phyloP scores from a whole-genome alignment of 2,113 vertebrate species.

The Manacus vitellinus region DNA sequence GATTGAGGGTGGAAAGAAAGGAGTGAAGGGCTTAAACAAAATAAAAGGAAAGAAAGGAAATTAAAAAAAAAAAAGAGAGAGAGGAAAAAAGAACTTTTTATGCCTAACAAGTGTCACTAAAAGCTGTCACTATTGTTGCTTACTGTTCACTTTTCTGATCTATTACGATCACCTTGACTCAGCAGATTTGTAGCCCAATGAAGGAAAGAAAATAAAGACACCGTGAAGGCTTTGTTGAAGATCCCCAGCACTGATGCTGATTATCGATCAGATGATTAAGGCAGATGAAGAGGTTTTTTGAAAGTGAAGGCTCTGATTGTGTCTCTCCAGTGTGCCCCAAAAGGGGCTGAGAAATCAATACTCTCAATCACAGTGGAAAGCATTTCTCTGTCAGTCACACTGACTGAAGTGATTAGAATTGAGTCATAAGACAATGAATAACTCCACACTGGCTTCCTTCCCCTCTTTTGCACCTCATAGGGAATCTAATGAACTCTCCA shows the following conservation, averaged over 20 bases:
- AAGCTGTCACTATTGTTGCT: conserved; percentile 72
- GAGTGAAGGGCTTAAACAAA: conserved; percentile 14
- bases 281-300: conserved; percentile 93
- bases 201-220: conserved; percentile 81
- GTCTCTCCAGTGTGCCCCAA: conserved; percentile 84
- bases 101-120: conserved; percentile 61
- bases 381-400: conserved; percentile 91
- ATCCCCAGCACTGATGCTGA: conserved; percentile 84
- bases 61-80: neutral
- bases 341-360: conserved; percentile 93
- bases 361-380: conserved; percentile 89
- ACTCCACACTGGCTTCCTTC: conserved; percentile 84
- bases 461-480: conserved; percentile 81
- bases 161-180: conserved; percentile 90
- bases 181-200: conserved; percentile 87
- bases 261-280: conserved; percentile 98
- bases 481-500: conserved; percentile 89
- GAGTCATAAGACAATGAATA: conserved; percentile 95
- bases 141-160: conserved; percentile 83
- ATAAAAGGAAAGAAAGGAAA: conserved; percentile 32
- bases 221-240: conserved; percentile 84
- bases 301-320: conserved; percentile 90
- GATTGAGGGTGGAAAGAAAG: conserved; percentile 61
- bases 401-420: conserved; percentile 94
- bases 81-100: conserved; percentile 13